A percentile compares a stretch with the other conserved stretches of the same genome.
These are phyloP conservation scores for Megaceryle maxima DNA, from an alignment of 2,113 vertebrate species.

Conservation along the genomic window DNA sequence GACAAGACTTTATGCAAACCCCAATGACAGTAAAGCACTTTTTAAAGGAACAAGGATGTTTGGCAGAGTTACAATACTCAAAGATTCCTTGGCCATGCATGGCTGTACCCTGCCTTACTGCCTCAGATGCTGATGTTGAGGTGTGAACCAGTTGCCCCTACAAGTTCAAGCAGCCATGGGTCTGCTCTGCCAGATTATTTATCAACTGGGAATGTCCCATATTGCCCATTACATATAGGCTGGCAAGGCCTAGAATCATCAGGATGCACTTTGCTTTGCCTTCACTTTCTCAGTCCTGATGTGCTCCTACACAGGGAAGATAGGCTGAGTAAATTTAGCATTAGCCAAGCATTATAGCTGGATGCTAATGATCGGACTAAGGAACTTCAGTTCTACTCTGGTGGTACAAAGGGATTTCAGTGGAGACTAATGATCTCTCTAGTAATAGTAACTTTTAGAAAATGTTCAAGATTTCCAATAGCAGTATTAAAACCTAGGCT, in stretches of 20 bases:
- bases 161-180: background rate
- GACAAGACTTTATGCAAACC: background rate
- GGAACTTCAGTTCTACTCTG: background rate
- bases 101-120: background rate
- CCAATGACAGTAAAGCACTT: background rate
- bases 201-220: constrained; percentile 5
- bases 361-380: background rate
- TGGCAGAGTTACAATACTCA: background rate
- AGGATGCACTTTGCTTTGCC: background rate
- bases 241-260: background rate
- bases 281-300: background rate
- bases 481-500: background rate
- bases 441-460: background rate
- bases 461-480: background rate
- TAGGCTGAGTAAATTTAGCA: background rate
- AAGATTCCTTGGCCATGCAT: background rate
- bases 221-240: background rate
- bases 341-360: background rate
- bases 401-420: background rate
- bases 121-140: background rate
- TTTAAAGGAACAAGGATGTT: background rate
- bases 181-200: background rate
- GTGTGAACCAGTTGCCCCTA: background rate
- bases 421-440: background rate
- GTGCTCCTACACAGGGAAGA: background rate